Conservation (phyloP, 2,113 vertebrate species). For the Pelvicachromis taeniatus region DNA sequence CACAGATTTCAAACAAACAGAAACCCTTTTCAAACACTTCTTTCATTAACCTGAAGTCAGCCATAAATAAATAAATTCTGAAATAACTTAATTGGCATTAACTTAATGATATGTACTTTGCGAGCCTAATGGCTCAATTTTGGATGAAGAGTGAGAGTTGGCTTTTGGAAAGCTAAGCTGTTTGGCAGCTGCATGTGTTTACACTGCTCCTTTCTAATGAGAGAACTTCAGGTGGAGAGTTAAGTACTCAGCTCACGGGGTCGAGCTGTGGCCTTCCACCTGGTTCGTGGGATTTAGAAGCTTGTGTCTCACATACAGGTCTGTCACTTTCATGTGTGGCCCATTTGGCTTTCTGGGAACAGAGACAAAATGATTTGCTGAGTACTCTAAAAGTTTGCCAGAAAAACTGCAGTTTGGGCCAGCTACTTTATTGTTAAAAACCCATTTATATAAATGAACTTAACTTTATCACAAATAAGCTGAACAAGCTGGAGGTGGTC, state of each 20-base stretch:
- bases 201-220: constrained; percentile 1
- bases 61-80: constrained; percentile 26
- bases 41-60: neutral
- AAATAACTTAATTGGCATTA: constrained; percentile 34
- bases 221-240: constrained; percentile 8
- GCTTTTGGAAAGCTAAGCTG: constrained; percentile 1
- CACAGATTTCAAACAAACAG: neutral
- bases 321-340: neutral
- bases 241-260: neutral
- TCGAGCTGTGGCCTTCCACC: neutral
- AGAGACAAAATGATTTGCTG: neutral
- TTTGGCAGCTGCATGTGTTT: constrained; percentile 30
- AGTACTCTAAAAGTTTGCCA: neutral
- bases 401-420: neutral
- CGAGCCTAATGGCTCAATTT: constrained; percentile 24
- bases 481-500: neutral
- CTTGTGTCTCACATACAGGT: constrained; percentile 2
- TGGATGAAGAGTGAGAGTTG: constrained; percentile 16
- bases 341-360: neutral
- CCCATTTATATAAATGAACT: neutral
- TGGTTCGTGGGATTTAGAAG: neutral
- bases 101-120: constrained; percentile 10
- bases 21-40: neutral
- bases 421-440: neutral
- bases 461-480: neutral